Conservation (phyloP, 2,888 invertebrate species). For the Criorhina ranunculi region DNA sequence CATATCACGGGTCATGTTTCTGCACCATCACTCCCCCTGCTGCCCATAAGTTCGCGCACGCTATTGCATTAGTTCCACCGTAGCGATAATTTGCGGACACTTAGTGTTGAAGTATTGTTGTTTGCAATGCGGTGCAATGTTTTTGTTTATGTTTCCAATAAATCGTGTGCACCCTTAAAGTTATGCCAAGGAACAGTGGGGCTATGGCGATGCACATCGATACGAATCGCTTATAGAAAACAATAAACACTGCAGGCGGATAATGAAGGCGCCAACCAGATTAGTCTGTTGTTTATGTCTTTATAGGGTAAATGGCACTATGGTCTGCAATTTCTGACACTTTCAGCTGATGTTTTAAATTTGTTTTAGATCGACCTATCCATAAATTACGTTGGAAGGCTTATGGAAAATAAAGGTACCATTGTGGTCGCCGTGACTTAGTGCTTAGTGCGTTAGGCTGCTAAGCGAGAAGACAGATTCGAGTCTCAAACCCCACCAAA, state of each 20-base stretch:
- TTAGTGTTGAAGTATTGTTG: conserved; percentile 32
- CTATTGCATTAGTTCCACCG: conserved; percentile 28
- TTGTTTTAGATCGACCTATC: no score
- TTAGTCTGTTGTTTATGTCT: background rate
- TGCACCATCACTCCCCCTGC: background rate
- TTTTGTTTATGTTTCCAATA: conserved; percentile 62
- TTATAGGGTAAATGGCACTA: background rate
- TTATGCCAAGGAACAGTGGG: conserved; percentile 15
- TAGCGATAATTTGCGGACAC: conserved; percentile 50
- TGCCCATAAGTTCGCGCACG: conserved; percentile 32
- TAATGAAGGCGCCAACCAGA: conserved; percentile 46
- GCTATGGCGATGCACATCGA: conserved; percentile 9
- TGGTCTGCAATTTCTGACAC: no score
- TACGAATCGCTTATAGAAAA: conserved; percentile 2
- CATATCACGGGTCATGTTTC: background rate
- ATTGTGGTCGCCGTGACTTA: no score
- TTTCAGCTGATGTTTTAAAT: no score
- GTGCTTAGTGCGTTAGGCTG: no score
- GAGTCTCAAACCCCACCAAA: no score
- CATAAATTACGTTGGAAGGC: no score
- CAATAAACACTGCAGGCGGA: conserved; percentile 21
- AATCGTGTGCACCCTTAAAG: conserved; percentile 48
- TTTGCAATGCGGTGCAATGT: conserved; percentile 36
- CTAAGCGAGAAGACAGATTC: no score
- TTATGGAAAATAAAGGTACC: no score